phyloP scores from a whole-genome alignment of 2,113 vertebrate genomes.

The Ochotona curzoniae region DNA sequence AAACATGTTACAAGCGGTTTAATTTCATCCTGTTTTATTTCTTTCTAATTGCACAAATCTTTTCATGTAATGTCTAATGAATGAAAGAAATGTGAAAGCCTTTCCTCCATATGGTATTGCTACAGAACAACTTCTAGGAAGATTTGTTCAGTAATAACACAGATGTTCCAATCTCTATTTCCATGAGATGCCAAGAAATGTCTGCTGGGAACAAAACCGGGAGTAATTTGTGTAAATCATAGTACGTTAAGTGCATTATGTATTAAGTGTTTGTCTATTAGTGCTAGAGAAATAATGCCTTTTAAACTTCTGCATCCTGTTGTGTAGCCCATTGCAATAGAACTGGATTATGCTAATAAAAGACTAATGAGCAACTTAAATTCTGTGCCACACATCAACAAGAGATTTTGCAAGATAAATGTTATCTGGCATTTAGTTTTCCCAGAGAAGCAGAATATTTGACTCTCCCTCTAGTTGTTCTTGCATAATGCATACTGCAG shows the following conservation, averaged over 20 bases:
- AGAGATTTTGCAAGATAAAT: slow-evolving; percentile 70
- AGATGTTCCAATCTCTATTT: slow-evolving; percentile 71
- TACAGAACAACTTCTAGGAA: slow-evolving; percentile 66
- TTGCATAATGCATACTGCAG: not conserved
- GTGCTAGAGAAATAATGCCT: slow-evolving; percentile 73
- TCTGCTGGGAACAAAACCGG: slow-evolving; percentile 66
- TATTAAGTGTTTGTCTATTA: slow-evolving; percentile 77
- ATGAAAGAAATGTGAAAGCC: slow-evolving; percentile 69
- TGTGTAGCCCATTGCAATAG: slow-evolving; percentile 53
- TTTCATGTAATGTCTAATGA: slow-evolving; percentile 65
- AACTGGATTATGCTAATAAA: slow-evolving; percentile 69
- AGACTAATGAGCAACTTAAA: slow-evolving; percentile 70
- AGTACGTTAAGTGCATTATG: slow-evolving; percentile 70
- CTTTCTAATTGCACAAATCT: slow-evolving; percentile 59
- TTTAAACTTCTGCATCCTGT: slow-evolving; percentile 62
- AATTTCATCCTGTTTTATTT: slow-evolving; percentile 8
- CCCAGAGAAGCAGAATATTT: not conserved
- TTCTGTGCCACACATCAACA: slow-evolving; percentile 55
- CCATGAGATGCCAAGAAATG: slow-evolving; percentile 59
- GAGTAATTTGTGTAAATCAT: slow-evolving; percentile 78
- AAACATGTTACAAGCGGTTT: slow-evolving; percentile 6
- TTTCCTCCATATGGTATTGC: slow-evolving; percentile 71
- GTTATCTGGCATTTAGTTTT: slow-evolving; percentile 57
- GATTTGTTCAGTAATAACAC: slow-evolving; percentile 67
- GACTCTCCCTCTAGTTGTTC: not conserved